phyloP scores from a whole-genome alignment of 2,113 vertebrate species.

The Penelope pileata region DNA sequence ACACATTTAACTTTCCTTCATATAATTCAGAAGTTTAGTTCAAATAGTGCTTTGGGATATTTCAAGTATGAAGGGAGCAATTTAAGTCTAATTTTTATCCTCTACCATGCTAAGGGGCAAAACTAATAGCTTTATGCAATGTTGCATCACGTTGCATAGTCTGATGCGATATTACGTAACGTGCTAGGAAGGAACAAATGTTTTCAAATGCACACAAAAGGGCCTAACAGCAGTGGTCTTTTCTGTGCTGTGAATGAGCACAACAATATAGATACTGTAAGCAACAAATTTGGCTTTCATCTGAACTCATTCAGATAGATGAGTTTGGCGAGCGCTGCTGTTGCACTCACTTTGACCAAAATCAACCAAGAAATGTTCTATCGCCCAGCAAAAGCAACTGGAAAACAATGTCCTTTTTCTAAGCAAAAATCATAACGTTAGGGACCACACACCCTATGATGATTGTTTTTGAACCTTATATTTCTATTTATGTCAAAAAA shows the following conservation, averaged over 20 bases:
- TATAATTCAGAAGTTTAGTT: constrained; percentile 7
- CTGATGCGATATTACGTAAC: constrained; percentile 28
- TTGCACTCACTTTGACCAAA: neutral
- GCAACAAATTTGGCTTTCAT: neutral
- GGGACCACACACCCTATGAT: neutral
- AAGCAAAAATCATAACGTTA: neutral
- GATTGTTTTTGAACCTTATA: neutral
- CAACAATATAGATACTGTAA: neutral
- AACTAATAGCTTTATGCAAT: constrained; percentile 43
- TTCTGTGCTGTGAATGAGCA: neutral
- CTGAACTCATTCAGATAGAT: neutral
- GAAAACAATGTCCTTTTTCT: neutral
- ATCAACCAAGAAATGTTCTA: neutral
- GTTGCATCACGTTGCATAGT: neutral
- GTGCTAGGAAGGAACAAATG: neutral
- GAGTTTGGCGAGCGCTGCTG: neutral
- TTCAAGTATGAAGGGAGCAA: constrained; percentile 2
- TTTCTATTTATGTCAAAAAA: neutral
- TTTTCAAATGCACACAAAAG: neutral
- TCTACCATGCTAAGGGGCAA: neutral
- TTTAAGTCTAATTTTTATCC: constrained; percentile 44
- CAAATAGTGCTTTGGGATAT: neutral
- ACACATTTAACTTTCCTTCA: neutral
- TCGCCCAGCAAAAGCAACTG: neutral
- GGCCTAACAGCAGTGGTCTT: neutral